Evolutionary conservation across 2,113 vertebrate genomes (phyloP), one percentile per base, ranked within the genome.

Genomic region (Daboia siamensis): DNA sequence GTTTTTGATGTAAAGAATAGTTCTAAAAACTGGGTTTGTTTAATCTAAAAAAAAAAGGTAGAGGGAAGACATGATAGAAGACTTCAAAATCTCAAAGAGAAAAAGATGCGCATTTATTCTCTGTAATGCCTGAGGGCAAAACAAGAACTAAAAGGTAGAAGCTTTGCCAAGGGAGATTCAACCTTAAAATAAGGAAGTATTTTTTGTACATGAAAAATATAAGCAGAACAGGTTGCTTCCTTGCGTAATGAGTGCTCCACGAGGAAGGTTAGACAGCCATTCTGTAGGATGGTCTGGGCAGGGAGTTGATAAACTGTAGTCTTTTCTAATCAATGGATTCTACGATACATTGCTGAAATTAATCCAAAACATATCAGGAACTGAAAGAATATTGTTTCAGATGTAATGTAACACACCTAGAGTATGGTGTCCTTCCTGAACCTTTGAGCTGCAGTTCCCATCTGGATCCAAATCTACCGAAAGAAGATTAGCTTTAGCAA

Each of bases 401-500:
- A 92, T 51, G 48, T 51, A 88, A 13, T 61, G 1, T 15, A 92
- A 87, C 57, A 90, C 94, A 98, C 98, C 97, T 96, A 29, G 98
- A 99, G 88, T 98, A 98, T 0, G 97, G 98, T 0, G 98, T 98
- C 95, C 96, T 98, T 93, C 98, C 98, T 15, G 98, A 98, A n/a
- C 98, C 98, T 97, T 99, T 99, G 86, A 98, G 96, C 86, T 98
- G 98, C 4, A 98, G 97, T 89, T 98, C 98, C 98, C 98, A 98
- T 46, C 95, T 97, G 93, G 98, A 97, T 90, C 98, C 98, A 26
- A 95, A 95, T 92, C 98, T 98, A 95, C 64, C 92, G 96, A 96
- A 96, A 89, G 21, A 90, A 48, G n/a, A 93, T 20, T 46, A 90
- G 21, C 2, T 84, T 94, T 52, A 92, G 52, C 56, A 55, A 55